Base-by-base conservation (phyloP, 2,113 vertebrate genomes). In the Dromiciops gliroides region DNA sequence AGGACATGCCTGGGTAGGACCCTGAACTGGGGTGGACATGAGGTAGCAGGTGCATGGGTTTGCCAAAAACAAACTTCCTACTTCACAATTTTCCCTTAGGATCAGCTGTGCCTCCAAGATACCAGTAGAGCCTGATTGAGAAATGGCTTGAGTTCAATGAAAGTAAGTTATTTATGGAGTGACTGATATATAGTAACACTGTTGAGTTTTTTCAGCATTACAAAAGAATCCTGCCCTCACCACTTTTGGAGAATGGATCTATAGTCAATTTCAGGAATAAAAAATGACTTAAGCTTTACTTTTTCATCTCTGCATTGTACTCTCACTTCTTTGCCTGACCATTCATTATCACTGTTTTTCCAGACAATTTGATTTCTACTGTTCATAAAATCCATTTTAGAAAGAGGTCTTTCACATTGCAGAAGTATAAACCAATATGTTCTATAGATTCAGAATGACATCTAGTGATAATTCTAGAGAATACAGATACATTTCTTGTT, bases 401-500 rank as follows among this genome's bases (percentile, higher is more conserved):
- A 92, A 96, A 92, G 52, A 93, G 9, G 19, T 48, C 8, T 49
- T 49, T 50, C 89, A 49, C 25, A 49, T 49, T 44, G 67, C 47
- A 90, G 49, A 94, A 94, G n/a, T 93, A 90, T 96, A 95, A n/a
- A 8, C 92, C 94, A 96, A 93, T 51, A 50, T 96, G 53, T 90
- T 92, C 67, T 91, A 89, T 60, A 89, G 53, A 93, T 94, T 92
- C 93, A 90, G 37, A 95, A 94, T 44, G 89, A 37, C 67, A 90
- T 94, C 90, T 93, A 92, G 93, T 90, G 93, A 94, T 11, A 93
- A 93, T 92, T 95, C 88, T 95, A 91, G 93, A 93, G 97, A 48
- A 96, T 89, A 97, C 90, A 97, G 96, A 97, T 24, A 89, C 37
- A 25, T 90, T 95, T 94, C 97, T 96, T 97, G 96, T 97, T 95